These are phyloP conservation scores for Ispidina picta DNA, from an alignment of 2,797 vertebrate species.

Conservation along the genomic window DNA sequence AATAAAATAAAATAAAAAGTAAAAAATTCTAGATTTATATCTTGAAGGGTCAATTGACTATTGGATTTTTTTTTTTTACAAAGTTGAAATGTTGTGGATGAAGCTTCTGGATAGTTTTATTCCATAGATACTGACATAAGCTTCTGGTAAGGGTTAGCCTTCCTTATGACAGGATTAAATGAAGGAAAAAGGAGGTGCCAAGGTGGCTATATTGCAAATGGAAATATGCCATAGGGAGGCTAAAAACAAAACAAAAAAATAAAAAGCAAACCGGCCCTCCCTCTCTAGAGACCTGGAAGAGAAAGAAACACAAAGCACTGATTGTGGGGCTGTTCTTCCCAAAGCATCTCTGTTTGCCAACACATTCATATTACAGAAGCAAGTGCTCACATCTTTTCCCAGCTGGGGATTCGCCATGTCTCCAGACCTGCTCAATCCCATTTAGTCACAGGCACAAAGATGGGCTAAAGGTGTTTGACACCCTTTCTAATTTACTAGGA, in stretches of 20 bases:
- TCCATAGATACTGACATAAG: background rate
- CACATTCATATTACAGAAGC: background rate
- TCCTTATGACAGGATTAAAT: background rate
- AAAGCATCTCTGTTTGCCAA: conserved; percentile 15
- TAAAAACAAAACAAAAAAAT: background rate
- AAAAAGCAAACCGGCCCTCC: background rate
- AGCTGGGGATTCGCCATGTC: background rate
- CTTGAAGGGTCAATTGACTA: background rate
- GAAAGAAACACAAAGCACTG: background rate
- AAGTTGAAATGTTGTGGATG: background rate
- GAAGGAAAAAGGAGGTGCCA: background rate
- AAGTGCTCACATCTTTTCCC: conserved; percentile 24
- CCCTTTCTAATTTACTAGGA: background rate
- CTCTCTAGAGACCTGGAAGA: background rate
- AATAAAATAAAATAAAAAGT: too few species aligned
- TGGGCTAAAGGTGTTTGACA: background rate
- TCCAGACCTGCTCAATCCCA: background rate
- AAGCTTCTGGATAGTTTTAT: background rate
- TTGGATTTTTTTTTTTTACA: background rate
- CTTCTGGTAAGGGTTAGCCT: background rate
- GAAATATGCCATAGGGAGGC: background rate
- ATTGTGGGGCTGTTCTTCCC: background rate
- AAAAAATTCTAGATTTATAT: background rate
- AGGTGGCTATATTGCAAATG: background rate
- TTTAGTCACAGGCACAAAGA: background rate